Conservation (phyloP, 1,140 invertebrate genomes). For the Hormaphis cornu region DNA sequence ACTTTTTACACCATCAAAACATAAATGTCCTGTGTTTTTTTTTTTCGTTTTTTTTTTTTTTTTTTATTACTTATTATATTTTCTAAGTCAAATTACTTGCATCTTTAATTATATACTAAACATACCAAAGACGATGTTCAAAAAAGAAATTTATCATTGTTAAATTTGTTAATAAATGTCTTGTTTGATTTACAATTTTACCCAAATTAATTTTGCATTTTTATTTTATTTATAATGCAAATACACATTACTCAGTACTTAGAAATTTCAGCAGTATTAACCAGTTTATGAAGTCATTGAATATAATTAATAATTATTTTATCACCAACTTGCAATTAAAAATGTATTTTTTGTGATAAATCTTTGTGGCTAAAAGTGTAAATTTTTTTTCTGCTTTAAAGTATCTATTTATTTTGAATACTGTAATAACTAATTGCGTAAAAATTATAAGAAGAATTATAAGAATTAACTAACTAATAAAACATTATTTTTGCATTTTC, state of each 20-base stretch:
- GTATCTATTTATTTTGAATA: too few relatives aligned
- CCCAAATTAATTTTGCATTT: not conserved
- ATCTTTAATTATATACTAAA: not conserved
- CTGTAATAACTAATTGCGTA: too few relatives aligned
- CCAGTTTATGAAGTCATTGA: too few relatives aligned
- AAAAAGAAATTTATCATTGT: conserved; percentile 8
- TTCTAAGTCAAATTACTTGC: not conserved
- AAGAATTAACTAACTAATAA: too few relatives aligned
- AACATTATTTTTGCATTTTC: too few relatives aligned
- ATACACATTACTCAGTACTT: not conserved
- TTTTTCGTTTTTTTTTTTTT: not conserved
- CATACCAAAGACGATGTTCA: conserved; percentile 8
- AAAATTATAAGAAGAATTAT: too few relatives aligned
- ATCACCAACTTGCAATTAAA: too few relatives aligned
- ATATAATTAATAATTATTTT: too few relatives aligned
- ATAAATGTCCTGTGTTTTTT: not conserved
- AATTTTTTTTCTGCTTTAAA: too few relatives aligned
- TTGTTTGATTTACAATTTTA: conserved; percentile 4
- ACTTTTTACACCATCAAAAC: not conserved
- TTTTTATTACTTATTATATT: not conserved
- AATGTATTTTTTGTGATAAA: too few relatives aligned
- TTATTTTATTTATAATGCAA: not conserved
- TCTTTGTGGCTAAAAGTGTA: too few relatives aligned
- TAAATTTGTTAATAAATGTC: conserved; percentile 17
- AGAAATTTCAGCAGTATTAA: too few relatives aligned